These are phyloP conservation scores for Bos javanicus DNA, from an alignment of 2,113 vertebrate genomes.

Conservation along the genomic window DNA sequence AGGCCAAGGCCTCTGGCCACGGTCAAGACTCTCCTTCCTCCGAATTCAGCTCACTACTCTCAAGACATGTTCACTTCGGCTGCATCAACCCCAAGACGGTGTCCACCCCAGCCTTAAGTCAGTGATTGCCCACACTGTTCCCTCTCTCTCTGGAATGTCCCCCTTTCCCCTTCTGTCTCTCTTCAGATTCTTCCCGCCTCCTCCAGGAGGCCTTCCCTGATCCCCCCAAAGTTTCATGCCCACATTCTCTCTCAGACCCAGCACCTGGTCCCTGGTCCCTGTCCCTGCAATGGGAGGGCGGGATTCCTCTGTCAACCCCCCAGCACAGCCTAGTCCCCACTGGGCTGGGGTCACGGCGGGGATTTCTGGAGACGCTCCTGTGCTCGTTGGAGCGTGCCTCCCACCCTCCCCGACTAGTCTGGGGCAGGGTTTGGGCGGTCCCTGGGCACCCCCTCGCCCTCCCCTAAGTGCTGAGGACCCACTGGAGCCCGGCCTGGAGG, in stretches of 20 bases:
- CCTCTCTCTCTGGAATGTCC: not conserved
- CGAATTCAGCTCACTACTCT: not conserved
- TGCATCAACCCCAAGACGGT: not conserved
- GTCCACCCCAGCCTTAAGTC: not conserved
- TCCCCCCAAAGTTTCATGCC: not conserved
- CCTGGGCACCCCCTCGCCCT: not conserved
- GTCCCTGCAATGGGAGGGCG: rapidly evolving
- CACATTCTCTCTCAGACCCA: not conserved
- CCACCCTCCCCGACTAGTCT: not conserved
- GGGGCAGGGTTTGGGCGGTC: not conserved
- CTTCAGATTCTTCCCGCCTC: not conserved
- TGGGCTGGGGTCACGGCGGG: not conserved
- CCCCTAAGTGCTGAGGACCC: not conserved
- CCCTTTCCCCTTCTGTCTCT: not conserved
- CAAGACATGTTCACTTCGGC: not conserved
- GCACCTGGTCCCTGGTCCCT: too few species aligned
- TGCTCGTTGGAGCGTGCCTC: not conserved
- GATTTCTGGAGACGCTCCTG: not conserved
- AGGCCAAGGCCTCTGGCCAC: not conserved
- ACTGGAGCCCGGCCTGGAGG: not conserved
- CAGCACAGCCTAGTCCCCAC: not conserved
- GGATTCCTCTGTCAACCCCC: not conserved
- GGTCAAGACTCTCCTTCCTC: not conserved
- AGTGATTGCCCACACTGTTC: not conserved
- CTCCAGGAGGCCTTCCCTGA: not conserved